phyloP scores from a whole-genome alignment of 2,113 vertebrate genomes.

The Periophthalmus modestus region DNA sequence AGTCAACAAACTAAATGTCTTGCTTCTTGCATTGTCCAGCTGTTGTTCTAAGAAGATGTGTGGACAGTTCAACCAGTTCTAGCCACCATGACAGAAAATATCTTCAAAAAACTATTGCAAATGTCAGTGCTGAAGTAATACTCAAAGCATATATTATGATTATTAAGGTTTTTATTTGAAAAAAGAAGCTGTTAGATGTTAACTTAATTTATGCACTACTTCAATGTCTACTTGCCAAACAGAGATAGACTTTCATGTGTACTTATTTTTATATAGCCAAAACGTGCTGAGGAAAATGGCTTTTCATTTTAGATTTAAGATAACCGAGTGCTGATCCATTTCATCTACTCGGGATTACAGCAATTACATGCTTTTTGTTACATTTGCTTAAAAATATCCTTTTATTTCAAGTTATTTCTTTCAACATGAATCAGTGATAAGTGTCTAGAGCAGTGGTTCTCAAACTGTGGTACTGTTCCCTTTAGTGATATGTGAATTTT shows the following conservation, averaged over 20 bases:
- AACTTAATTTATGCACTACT: conserved; percentile 77
- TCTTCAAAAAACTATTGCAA: conserved; percentile 49
- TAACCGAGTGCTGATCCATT: conserved; percentile 58
- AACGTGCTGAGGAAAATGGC: conserved; percentile 59
- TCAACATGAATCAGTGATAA: conserved; percentile 48
- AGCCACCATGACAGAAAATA: conserved; percentile 64
- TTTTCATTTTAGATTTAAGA: conserved; percentile 52
- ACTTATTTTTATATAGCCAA: conserved; percentile 82
- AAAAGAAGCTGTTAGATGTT: conserved; percentile 66
- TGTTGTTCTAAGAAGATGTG: conserved; percentile 48
- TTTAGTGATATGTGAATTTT: neutral
- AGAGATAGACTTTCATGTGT: conserved; percentile 80
- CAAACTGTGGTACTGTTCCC: neutral
- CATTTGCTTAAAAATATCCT: conserved; percentile 36
- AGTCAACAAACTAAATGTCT: conserved; percentile 28
- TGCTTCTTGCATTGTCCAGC: conserved; percentile 49
- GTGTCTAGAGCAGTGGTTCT: conserved; percentile 27
- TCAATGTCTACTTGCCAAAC: conserved; percentile 83
- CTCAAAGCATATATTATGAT: conserved; percentile 58
- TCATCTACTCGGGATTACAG: conserved; percentile 45
- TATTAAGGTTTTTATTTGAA: conserved; percentile 62
- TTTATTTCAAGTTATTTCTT: conserved; percentile 36
- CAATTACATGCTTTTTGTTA: conserved; percentile 45
- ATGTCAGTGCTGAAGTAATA: conserved; percentile 68
- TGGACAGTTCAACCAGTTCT: conserved; percentile 62